These are phyloP conservation scores for Leptoclinus maculatus DNA, from an alignment of 2,797 vertebrate species.

Conservation along the genomic window DNA sequence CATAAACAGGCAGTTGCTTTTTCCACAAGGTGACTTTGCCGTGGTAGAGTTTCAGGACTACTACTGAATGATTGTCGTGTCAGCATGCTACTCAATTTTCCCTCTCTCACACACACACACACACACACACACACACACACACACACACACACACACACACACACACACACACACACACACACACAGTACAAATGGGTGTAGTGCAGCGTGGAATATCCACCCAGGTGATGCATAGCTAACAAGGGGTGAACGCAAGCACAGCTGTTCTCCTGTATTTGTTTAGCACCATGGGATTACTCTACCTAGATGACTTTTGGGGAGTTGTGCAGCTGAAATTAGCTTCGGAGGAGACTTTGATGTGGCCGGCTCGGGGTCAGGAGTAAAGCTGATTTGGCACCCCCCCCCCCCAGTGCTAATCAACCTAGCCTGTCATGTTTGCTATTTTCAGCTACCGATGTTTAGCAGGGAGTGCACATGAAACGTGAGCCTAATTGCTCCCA, in stretches of 20 bases:
- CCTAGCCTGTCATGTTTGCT: conserved; percentile 19
- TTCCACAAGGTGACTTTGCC: conserved; percentile 45
- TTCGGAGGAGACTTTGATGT: conserved; percentile 52
- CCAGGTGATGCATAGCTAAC: conserved; percentile 34
- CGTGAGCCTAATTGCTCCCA: conserved; percentile 5
- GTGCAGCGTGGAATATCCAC: conserved; percentile 14
- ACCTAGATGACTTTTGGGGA: background rate
- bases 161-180: conserved; percentile 2
- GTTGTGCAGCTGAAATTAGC: conserved; percentile 37
- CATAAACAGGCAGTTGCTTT: conserved; percentile 22
- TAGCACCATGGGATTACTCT: conserved; percentile 26
- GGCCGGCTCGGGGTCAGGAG: conserved; percentile 22
- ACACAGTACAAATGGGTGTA: background rate
- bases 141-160: background rate
- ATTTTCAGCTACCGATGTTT: conserved; percentile 29
- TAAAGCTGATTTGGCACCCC: conserved; percentile 23
- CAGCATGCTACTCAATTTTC: conserved; percentile 30
- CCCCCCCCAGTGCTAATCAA: conserved; percentile 23
- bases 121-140: background rate
- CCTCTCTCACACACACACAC: background rate
- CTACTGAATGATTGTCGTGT: conserved; percentile 31
- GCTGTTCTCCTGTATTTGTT: conserved; percentile 14
- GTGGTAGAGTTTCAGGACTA: conserved; percentile 12
- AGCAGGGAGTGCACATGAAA: conserved; percentile 14
- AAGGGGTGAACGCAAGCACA: conserved; percentile 16